Evolutionary conservation across 1,140 invertebrate genomes (phyloP), one percentile per base, ranked within the genome.

Genomic region (Hypothenemus hampei): DNA sequence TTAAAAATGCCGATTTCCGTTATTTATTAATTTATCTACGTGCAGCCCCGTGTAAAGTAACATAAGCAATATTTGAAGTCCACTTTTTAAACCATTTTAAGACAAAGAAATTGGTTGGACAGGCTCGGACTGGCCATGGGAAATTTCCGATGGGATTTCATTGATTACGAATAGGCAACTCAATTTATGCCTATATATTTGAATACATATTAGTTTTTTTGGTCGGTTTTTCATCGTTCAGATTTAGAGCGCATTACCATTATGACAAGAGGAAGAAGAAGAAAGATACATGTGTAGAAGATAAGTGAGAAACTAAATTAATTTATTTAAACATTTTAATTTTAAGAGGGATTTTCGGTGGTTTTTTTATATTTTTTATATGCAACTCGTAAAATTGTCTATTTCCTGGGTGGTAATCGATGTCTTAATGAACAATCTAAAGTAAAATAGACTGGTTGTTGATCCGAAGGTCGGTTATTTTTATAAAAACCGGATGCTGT

Each of bases 1-100:
- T 29, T 29, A 29, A 6, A 29, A 29, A 7, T n/a, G 26, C 26
- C 26, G 26, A 29, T 29, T n/a, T n/a, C 6, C 6, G 26, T 29
- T 6, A 29, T 7, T 29, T n/a, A n/a, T 10, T 37, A 16, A 47
- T 29, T 21, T 21, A 13, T 29, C 8, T 39, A 36, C 23, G 43
- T 39, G 21, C 24, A 37, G 52, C 5, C 50, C 33, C 50, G 24
- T 55, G 52, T 23, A 39, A 33, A 39, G 47, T 55, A 39, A 55
- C 41, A 39, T 40, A 47, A 15, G 19, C 37, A 23, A 21, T 46
- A 26, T 5, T 47, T 29, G 15, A 37, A 46, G 33, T 55, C 52
- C 46, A 55, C 52, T 55, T 55, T 52, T 55, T 55, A 55, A 55
- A 55, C 19, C 41, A 19, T 46, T 46, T 55, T 46, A 35, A 55